These are phyloP conservation scores for Microcebus tavaratra DNA, from an alignment of 2,113 vertebrate genomes.

Conservation along the genomic window DNA sequence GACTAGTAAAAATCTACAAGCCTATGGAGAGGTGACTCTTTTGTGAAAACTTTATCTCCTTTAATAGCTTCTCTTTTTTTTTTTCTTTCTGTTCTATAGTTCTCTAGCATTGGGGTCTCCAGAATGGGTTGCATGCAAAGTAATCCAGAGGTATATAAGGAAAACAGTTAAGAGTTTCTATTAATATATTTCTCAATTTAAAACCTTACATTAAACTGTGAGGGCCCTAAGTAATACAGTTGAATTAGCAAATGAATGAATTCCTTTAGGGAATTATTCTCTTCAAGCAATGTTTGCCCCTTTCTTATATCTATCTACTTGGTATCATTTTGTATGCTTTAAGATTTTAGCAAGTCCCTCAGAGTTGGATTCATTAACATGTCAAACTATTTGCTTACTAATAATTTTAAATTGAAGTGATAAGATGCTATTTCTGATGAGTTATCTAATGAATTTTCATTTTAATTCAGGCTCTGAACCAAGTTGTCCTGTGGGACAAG, in stretches of 20 bases:
- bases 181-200: neutral
- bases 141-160: neutral
- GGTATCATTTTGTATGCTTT: neutral
- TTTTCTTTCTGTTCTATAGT: neutral
- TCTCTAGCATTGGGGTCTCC: neutral
- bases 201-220: neutral
- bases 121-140: neutral
- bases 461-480: constrained; percentile 92
- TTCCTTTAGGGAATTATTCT: neutral
- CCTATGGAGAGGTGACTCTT: neutral
- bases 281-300: neutral
- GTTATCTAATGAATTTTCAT: constrained; percentile 60
- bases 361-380: neutral
- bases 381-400: neutral
- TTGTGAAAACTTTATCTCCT: neutral
- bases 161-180: neutral
- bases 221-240: neutral
- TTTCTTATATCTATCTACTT: neutral
- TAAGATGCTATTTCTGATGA: neutral
- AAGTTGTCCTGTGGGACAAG: constrained; percentile 99
- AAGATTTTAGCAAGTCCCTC: neutral
- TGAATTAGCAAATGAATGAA: neutral
- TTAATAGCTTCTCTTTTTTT: neutral
- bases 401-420: constrained; percentile 24
- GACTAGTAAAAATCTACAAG: neutral